Evolutionary conservation across 2,888 invertebrate species (phyloP).

Genomic region (Cephus nigrinus): DNA sequence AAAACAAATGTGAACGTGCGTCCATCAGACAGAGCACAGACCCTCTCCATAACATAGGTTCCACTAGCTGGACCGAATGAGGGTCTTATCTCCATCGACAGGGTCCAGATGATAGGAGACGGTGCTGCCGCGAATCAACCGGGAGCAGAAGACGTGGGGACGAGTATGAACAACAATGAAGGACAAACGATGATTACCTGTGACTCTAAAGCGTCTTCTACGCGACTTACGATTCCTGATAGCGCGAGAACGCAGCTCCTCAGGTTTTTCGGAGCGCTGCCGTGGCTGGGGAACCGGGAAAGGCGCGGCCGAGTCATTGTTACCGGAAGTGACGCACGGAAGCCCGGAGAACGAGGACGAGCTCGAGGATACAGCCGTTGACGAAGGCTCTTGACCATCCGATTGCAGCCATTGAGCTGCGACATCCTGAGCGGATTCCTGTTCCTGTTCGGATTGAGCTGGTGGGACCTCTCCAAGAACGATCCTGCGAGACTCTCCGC

Average conservation of each 20-base stretch:
- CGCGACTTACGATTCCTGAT: slow-evolving; percentile 62
- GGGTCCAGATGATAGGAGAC: slow-evolving; percentile 5
- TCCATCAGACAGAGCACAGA: background rate
- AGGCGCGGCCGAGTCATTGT: slow-evolving; percentile 16
- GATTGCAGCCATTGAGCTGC: slow-evolving; percentile 54
- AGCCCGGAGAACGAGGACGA: background rate
- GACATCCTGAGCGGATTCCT: slow-evolving; percentile 61
- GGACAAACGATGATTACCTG: slow-evolving; percentile 55
- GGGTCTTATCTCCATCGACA: background rate
- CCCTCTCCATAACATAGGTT: background rate
- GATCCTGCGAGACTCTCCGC: slow-evolving; percentile 67
- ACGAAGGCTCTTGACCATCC: background rate
- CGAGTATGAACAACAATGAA: background rate
- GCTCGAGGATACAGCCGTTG: background rate
- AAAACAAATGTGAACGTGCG: slow-evolving; percentile 11
- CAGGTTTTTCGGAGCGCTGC: slow-evolving; percentile 43
- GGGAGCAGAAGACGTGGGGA: background rate
- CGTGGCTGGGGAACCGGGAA: slow-evolving; percentile 54
- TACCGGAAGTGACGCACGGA: slow-evolving; percentile 10
- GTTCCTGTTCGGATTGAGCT: slow-evolving; percentile 55
- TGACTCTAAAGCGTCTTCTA: slow-evolving; percentile 59
- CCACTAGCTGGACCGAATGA: background rate
- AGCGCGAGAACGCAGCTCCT: slow-evolving; percentile 35
- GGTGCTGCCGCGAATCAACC: background rate
- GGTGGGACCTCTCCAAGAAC: slow-evolving; percentile 62